A percentile compares a stretch with the other conserved stretches of the same genome.
phyloP scores from a whole-genome alignment of 2,888 invertebrate genomes.

The Mesochorus sp. region DNA sequence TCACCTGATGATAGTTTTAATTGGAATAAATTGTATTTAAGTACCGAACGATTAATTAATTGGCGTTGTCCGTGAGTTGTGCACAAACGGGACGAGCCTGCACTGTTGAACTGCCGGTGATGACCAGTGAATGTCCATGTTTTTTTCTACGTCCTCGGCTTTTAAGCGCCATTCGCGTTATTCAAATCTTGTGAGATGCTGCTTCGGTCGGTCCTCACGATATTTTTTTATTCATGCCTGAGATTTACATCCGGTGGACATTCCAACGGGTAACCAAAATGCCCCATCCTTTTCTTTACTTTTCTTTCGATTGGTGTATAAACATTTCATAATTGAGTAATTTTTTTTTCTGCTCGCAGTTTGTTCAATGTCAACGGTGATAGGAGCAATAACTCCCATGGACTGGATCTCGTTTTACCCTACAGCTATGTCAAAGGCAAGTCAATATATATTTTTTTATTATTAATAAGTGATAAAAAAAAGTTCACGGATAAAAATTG shows the following conservation, averaged over 20 bases:
- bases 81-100: slow-evolving; percentile 6
- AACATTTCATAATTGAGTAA: neutral
- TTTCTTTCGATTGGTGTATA: neutral
- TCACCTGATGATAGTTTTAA: slow-evolving; percentile 68
- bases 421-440: slow-evolving; percentile 90
- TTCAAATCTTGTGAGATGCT: slow-evolving; percentile 71
- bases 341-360: slow-evolving; percentile 60
- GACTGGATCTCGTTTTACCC: slow-evolving; percentile 87
- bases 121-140: slow-evolving; percentile 43
- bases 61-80: slow-evolving; percentile 55
- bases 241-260: slow-evolving; percentile 63
- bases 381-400: slow-evolving; percentile 82
- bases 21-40: slow-evolving; percentile 74
- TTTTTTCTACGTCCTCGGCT: slow-evolving; percentile 46
- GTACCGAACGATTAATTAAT: slow-evolving; percentile 75
- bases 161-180: slow-evolving; percentile 60
- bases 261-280: slow-evolving; percentile 68
- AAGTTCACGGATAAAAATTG: no score
- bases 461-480: slow-evolving; percentile 40
- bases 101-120: slow-evolving; percentile 41
- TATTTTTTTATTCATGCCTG: slow-evolving; percentile 67
- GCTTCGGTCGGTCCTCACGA: slow-evolving; percentile 66
- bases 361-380: slow-evolving; percentile 64
- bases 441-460: slow-evolving; percentile 34
- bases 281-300: neutral